Evolutionary conservation across 2,113 vertebrate genomes (phyloP).

Genomic region (Cyprinodon variegatus): DNA sequence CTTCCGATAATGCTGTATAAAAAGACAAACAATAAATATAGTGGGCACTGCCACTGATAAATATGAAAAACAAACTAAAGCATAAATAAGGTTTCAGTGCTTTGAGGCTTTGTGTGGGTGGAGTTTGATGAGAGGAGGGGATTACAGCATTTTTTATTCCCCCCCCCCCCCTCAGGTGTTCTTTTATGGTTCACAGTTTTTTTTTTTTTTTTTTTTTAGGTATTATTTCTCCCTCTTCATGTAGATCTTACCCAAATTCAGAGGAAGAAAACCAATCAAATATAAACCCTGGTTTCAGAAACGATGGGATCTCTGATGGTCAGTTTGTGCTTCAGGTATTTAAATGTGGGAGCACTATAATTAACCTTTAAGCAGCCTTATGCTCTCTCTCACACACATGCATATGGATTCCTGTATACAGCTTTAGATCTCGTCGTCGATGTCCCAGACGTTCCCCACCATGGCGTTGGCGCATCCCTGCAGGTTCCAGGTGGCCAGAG

Average conservation of each 20-base stretch:
- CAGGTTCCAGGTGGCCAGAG: conserved; percentile 89
- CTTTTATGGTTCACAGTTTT: background rate
- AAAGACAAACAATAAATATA: conserved; percentile 70
- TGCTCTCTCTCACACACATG: background rate
- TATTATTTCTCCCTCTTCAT: background rate
- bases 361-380: background rate
- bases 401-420: background rate
- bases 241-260: conserved; percentile 5
- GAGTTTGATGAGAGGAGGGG: background rate
- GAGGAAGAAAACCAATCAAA: background rate
- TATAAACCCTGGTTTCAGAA: background rate
- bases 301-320: conserved; percentile 19
- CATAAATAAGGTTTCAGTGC: conserved; percentile 64
- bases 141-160: background rate
- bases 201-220: background rate
- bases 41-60: conserved; percentile 71
- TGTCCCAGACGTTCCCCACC: conserved; percentile 85
- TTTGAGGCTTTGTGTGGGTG: background rate
- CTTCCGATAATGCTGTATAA: conserved; percentile 98
- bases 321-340: conserved; percentile 45
- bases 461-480: conserved; percentile 89
- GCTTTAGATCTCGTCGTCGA: conserved; percentile 83
- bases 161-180: background rate
- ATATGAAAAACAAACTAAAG: conserved; percentile 27
- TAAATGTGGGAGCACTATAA: conserved; percentile 19